Conservation (phyloP, 2,113 vertebrate genomes). For the Corythornis vintsioides region DNA sequence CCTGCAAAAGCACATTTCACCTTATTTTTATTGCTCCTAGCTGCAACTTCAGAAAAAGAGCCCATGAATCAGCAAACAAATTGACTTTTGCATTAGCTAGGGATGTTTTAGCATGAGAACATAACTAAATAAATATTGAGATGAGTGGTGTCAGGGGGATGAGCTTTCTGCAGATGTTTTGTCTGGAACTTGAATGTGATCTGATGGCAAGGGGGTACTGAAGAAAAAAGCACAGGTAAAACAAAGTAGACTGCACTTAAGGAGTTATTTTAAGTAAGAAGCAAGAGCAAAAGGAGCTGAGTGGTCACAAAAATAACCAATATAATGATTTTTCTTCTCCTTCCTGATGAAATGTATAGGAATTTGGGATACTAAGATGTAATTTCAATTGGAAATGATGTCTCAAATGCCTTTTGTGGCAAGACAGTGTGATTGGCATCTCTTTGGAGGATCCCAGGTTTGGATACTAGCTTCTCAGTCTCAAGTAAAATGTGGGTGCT, state of each 20-base stretch:
- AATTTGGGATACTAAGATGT: background rate
- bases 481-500: background rate
- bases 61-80: conserved; percentile 44
- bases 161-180: background rate
- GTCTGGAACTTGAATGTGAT: background rate
- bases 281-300: background rate
- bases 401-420: background rate
- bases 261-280: background rate
- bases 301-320: background rate
- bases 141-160: background rate
- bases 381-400: background rate
- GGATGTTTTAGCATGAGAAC: background rate
- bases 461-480: background rate
- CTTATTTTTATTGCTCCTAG: background rate
- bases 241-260: background rate
- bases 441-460: background rate
- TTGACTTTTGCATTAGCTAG: conserved; percentile 26
- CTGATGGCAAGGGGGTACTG: background rate
- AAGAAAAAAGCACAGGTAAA: background rate
- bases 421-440: background rate
- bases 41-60: background rate
- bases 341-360: background rate
- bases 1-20: background rate
- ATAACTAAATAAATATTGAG: conserved; percentile 47
- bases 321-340: background rate